Evolutionary conservation across 2,888 invertebrate genomes (phyloP).

Genomic region (Adelognathus sp.): DNA sequence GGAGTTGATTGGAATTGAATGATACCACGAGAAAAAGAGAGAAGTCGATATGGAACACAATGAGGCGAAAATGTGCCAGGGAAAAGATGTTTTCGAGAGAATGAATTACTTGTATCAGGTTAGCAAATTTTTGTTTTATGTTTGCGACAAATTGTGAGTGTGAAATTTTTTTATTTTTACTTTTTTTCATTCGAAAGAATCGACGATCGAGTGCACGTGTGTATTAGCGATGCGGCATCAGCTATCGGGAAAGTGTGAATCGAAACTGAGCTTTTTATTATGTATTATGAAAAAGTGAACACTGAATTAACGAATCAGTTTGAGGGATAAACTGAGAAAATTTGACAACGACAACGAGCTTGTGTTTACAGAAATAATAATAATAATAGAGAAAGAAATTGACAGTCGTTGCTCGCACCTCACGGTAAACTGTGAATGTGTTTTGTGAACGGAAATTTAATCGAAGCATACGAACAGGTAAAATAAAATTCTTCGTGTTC

Average conservation of each 20-base stretch:
- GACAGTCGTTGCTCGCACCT: background rate
- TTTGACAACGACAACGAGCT: slow-evolving; percentile 12
- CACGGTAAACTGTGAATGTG: background rate
- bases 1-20: no score
- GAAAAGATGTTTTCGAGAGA: slow-evolving; percentile 86
- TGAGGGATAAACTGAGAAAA: background rate
- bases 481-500: slow-evolving; percentile 23
- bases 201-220: slow-evolving; percentile 35
- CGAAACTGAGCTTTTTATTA: background rate
- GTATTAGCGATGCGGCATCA: slow-evolving; percentile 11
- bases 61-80: slow-evolving; percentile 83
- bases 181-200: background rate
- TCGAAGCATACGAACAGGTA: slow-evolving; percentile 23
- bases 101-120: slow-evolving; percentile 88
- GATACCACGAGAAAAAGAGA: no score
- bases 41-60: slow-evolving; percentile 31
- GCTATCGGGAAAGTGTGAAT: background rate
- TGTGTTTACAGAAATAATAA: background rate
- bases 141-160: no score
- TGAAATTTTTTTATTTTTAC: slow-evolving; percentile 2
- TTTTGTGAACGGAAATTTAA: background rate
- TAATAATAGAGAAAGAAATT: background rate
- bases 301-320: background rate
- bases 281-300: background rate
- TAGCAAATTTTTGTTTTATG: slow-evolving; percentile 52